These are phyloP conservation scores for Dilophus febrilis DNA, from an alignment of 2,888 invertebrate species.

Conservation along the genomic window DNA sequence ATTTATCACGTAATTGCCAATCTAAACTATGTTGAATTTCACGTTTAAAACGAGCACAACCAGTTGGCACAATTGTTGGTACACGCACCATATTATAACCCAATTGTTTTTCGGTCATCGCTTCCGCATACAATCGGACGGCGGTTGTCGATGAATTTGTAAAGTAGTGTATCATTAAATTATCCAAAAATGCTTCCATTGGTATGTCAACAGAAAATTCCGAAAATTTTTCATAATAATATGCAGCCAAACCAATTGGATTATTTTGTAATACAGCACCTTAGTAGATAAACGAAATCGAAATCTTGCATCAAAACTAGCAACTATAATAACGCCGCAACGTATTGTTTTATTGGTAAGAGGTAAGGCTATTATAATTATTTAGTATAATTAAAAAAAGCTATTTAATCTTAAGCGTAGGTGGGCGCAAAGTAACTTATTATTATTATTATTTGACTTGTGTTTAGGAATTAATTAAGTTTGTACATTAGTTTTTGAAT, in stretches of 20 bases:
- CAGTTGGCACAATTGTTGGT: constrained; percentile 50
- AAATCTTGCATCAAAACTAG: no score
- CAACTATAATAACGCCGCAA: no score
- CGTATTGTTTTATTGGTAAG: no score
- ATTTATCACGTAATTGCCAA: constrained; percentile 39
- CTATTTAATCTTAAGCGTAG: no score
- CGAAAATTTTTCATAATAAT: constrained; percentile 56
- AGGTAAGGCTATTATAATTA: no score
- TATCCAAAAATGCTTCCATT: constrained; percentile 39
- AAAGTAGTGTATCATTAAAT: constrained; percentile 66
- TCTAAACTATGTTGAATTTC: constrained; percentile 47
- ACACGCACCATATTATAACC: constrained; percentile 30
- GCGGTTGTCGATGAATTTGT: constrained; percentile 54
- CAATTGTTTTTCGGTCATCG: constrained; percentile 19
- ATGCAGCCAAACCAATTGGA: constrained; percentile 52
- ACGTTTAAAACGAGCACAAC: constrained; percentile 54
- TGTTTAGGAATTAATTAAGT: no score
- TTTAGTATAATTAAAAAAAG: no score
- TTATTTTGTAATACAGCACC: constrained; percentile 45
- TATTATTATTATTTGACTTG: no score
- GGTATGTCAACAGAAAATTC: constrained; percentile 24
- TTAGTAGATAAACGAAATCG: no score
- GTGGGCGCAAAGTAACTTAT: no score
- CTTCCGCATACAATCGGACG: constrained; percentile 50
- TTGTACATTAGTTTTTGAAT: no score